These are phyloP conservation scores for Cephus cinctus DNA, from an alignment of 1,140 invertebrate genomes.

Conservation along the genomic window DNA sequence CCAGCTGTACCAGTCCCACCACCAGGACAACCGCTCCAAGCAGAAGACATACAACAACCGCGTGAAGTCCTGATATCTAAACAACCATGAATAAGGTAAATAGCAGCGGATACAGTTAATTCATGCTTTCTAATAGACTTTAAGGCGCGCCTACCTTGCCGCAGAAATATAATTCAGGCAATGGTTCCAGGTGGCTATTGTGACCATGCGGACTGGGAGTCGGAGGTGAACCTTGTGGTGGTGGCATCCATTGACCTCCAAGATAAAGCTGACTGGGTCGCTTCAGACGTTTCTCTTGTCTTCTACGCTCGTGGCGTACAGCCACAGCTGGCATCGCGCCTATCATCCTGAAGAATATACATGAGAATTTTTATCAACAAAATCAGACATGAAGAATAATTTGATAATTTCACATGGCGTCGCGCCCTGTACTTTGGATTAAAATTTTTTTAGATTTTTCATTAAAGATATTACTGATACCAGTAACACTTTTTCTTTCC, in stretches of 20 bases:
- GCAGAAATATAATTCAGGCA: slow-evolving; percentile 70
- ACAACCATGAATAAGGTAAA: too few species aligned
- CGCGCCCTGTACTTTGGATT: too few species aligned
- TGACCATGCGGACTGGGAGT: slow-evolving; percentile 59
- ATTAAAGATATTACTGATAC: too few species aligned
- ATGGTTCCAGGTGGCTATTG: slow-evolving; percentile 56
- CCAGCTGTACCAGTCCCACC: slow-evolving; percentile 77
- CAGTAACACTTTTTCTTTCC: too few species aligned
- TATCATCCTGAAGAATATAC: slow-evolving; percentile 70
- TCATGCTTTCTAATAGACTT: too few species aligned
- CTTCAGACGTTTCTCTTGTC: slow-evolving; percentile 69
- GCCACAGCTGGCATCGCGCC: slow-evolving; percentile 84
- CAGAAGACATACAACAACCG: slow-evolving; percentile 72
- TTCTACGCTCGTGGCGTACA: slow-evolving; percentile 75
- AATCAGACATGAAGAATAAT: too few species aligned
- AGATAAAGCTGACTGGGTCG: slow-evolving; percentile 71
- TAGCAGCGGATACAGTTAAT: too few species aligned
- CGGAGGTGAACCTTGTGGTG: slow-evolving; percentile 59
- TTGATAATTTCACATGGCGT: too few species aligned
- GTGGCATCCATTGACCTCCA: slow-evolving; percentile 59
- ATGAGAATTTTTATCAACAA: too few species aligned
- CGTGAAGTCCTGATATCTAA: slow-evolving; percentile 71
- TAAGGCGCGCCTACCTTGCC: slow-evolving; percentile 68
- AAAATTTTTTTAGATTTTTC: too few species aligned
- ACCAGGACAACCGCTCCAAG: slow-evolving; percentile 75